Percentiles rank a stretch among this genome's conserved stretches.
Evolutionary conservation across 2,888 invertebrate species (phyloP).

Genomic region (Cataglyphis altisquamis): DNA sequence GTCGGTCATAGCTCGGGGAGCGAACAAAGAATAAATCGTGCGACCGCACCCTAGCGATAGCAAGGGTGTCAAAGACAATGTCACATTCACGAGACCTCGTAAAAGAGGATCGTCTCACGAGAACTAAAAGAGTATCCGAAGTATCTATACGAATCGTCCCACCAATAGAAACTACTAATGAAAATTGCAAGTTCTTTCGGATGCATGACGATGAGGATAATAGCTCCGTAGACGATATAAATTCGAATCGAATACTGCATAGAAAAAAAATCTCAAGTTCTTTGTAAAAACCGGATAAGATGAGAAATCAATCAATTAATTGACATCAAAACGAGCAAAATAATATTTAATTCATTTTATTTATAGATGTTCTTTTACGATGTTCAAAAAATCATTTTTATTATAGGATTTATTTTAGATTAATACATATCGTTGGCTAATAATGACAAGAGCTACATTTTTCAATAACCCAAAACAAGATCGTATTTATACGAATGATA

Average conservation of each 20-base stretch:
- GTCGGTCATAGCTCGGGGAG: constrained; percentile 42
- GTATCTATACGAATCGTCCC: constrained; percentile 28
- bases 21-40: constrained; percentile 53
- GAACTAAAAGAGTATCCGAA: constrained; percentile 46
- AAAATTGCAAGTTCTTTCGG: background rate
- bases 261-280: background rate
- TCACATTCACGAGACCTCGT: constrained; percentile 74
- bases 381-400: background rate
- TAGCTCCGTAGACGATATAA: background rate
- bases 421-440: background rate
- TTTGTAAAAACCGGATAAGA: background rate
- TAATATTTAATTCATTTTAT: background rate
- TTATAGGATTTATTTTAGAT: background rate
- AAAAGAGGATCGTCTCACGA: constrained; percentile 57
- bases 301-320: background rate
- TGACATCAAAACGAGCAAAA: background rate
- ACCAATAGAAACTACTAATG: constrained; percentile 50
- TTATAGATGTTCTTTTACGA: background rate
- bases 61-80: constrained; percentile 77
- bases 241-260: constrained; percentile 1
- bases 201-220: background rate
- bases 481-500: background rate
- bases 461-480: background rate
- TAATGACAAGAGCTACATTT: background rate
- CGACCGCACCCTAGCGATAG: constrained; percentile 62